Evolutionary conservation across 2,113 vertebrate species (phyloP), one percentile per base, ranked within the genome.

Genomic region (Micronycteris hirsuta): DNA sequence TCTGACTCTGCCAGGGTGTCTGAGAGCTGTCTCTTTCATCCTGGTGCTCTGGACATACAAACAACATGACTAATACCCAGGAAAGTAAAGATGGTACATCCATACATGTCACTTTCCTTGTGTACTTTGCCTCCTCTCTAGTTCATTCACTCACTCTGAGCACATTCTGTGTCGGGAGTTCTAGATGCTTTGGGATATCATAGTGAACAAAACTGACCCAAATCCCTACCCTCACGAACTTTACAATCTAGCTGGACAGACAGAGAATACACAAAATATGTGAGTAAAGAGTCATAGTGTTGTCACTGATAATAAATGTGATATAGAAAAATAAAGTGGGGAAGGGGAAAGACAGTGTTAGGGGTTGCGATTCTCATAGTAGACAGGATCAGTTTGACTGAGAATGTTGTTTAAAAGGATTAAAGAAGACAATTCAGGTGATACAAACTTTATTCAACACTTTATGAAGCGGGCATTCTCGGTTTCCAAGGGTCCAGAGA

Each of bases 31-130:
- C 45, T 82, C 49, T 93, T 95, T 86, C 14, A 76, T 86, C 41
- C 36, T 36, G 9, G 36, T 63, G 36, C n/a, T 83, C 68, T 92
- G 73, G 83, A 85, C 36, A 84, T 74, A 92, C 94, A 93, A 95
- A 76, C 52, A 87, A 92, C 43, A 83, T 47, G n/a, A 77, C 31
- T 41, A 70, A 91, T 74, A 68, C 28, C 52, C 45, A 54, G 70
- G 63, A 89, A 91, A 67, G 86, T 81, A 86, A 86, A 86, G 54
- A 36, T 70, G 26, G 68, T 68, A n/a, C 63, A 41, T 13, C 41
- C 52, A 31, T 49, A 86, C 84, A 65, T 80, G 56, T 80, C 74
- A 76, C 56, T 80, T 73, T 52, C 43, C 67, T 20, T 73, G 7
- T 70, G 36, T 81, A 36, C 7, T 61, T 68, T 78, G 67, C 78